phyloP scores from a whole-genome alignment of 2,113 vertebrate genomes.

The Alouatta palliata region DNA sequence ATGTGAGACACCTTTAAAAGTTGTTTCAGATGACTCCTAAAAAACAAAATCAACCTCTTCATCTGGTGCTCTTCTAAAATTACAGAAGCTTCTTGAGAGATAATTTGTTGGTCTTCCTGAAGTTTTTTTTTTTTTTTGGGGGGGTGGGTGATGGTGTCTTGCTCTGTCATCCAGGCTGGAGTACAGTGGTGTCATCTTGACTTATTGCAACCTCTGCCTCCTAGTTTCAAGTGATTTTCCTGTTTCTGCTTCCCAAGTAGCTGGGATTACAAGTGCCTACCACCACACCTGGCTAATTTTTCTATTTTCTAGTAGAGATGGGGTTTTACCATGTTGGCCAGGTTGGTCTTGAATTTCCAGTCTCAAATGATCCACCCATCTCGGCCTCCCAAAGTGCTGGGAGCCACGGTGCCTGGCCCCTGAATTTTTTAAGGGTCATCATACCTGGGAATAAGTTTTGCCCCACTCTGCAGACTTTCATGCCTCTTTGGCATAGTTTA shows the following conservation, averaged over 20 bases:
- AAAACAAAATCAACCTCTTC: background rate
- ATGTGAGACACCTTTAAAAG: background rate
- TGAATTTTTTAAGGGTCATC: background rate
- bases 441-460: background rate
- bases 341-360: background rate
- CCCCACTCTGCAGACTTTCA: background rate
- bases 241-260: no score
- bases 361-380: background rate
- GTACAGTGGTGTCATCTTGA: no score
- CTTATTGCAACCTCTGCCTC: no score
- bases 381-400: background rate
- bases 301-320: background rate
- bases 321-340: no score
- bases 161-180: no score
- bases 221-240: no score
- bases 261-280: no score
- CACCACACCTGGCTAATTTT: background rate
- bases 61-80: background rate
- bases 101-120: background rate
- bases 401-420: background rate
- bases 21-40: background rate
- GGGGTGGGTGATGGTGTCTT: no score
- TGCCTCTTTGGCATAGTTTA: background rate
- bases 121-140: background rate
- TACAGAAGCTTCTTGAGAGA: background rate